Percentiles rank a stretch among this genome's conserved stretches.
Evolutionary conservation across 2,888 invertebrate genomes (phyloP).

Genomic region (Aphodius sticticus): DNA sequence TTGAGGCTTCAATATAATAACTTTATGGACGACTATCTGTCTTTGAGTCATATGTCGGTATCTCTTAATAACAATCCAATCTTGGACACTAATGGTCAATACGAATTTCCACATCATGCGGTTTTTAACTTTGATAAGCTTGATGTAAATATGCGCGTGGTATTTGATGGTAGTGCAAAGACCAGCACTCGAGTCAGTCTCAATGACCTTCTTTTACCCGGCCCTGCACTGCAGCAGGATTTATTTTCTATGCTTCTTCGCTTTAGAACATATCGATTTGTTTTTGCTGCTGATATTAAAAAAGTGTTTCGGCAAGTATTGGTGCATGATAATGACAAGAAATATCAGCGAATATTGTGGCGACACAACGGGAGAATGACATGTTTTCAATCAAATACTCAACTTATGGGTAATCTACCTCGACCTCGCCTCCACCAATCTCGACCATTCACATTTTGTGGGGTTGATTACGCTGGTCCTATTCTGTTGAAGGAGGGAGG

Average conservation of each 20-base stretch:
- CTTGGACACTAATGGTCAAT: not conserved
- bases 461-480: conserved; percentile 40
- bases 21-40: not conserved
- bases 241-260: conserved; percentile 39
- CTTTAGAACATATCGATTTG: conserved; percentile 38
- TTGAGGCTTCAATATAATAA: not conserved
- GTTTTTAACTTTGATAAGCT: conserved; percentile 22
- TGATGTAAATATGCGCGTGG: conserved; percentile 35
- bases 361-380: conserved; percentile 32
- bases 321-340: conserved; percentile 34
- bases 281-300: conserved; percentile 38
- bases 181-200: conserved; percentile 25
- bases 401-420: conserved; percentile 34
- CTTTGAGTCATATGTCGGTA: not conserved
- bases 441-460: conserved; percentile 26
- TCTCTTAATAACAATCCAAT: conserved; percentile 12
- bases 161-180: conserved; percentile 37
- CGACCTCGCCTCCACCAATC: conserved; percentile 7
- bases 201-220: conserved; percentile 36
- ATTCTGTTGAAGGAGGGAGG: conserved; percentile 35
- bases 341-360: conserved; percentile 42
- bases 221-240: conserved; percentile 38
- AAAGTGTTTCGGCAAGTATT: conserved; percentile 44
- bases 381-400: conserved; percentile 28
- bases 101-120: conserved; percentile 34